Percentiles rank a stretch among this genome's conserved stretches.
These are phyloP conservation scores for Porites australiensis DNA, from an alignment of 64 coral and sea anemone genomes.

Conservation along the genomic window DNA sequence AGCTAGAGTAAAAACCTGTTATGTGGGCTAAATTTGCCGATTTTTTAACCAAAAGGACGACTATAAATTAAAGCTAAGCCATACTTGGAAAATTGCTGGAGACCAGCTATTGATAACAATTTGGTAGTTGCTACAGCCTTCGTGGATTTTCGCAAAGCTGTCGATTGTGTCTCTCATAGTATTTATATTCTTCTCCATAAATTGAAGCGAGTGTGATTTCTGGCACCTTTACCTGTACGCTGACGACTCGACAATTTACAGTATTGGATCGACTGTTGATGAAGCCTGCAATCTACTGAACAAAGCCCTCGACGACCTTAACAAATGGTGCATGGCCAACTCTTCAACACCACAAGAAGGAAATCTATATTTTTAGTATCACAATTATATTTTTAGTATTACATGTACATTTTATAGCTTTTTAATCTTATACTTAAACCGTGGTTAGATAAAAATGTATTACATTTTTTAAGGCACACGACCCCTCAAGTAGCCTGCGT, in stretches of 20 bases:
- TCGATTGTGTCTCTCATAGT: not conserved
- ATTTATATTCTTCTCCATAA: not conserved
- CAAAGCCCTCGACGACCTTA: not conserved
- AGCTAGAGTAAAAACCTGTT: too few species aligned
- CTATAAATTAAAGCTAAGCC: too few species aligned
- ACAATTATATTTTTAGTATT: too few species aligned
- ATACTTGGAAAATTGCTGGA: not conserved
- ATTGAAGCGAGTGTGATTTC: constrained; percentile 6
- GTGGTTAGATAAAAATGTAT: too few species aligned
- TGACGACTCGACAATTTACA: constrained; percentile 4
- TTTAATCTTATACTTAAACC: too few species aligned
- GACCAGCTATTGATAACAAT: not conserved
- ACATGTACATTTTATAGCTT: too few species aligned
- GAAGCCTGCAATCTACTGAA: not conserved
- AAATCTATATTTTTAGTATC: not conserved
- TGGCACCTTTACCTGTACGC: constrained; percentile 13
- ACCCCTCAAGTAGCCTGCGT: too few species aligned
- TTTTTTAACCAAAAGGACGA: too few species aligned
- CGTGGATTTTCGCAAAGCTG: not conserved
- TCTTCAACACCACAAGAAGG: not conserved
- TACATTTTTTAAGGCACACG: too few species aligned
- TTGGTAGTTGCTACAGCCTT: not conserved
- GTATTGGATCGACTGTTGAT: constrained; percentile 1
- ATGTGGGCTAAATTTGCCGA: too few species aligned
- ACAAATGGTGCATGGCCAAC: constrained; percentile 21